Evolutionary conservation across 2,888 invertebrate species (phyloP), one percentile per base, ranked within the genome.

Genomic region (Hyppa rectilinea): DNA sequence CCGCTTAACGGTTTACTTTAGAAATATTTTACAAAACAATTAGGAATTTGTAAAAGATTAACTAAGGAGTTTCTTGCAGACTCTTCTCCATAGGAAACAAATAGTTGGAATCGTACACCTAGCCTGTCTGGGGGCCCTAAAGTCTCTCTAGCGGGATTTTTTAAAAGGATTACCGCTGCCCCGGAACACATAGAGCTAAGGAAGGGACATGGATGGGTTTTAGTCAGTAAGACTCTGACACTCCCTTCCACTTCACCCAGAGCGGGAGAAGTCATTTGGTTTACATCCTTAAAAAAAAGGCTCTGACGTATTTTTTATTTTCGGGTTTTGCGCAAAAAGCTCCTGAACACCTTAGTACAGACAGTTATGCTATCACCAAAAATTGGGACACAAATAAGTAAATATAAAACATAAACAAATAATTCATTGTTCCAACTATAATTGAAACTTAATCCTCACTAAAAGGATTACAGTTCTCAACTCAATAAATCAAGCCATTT

Each of bases 401-500:
- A 34, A 61, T 23, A 34, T 50, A 20, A 38, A 58, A 31, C 31
- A 12, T 10, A 4, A 38, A 61, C 23, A n/a, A 38, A 23, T 34
- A 64, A 2, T 64, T 26, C 9, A 34, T 4, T 36, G 7, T 12
- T n/a, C 12, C 36, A 63, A 26, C 2, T 29, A 20, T 36, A 31
- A 34, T 47, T n/a, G 17, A 49, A 47, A 49, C 43, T 47, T 50
- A 75, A 45, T 45, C 43, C 34, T 29, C 50, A 36, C 78, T 66
- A 9, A 66, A 55, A 53, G 55, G 38, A 66, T 63, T 60, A 69
- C 7, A 64, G 38, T 71, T 81, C 26, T 2, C 10, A 63, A 53
- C 20, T 52, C 58, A 71, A 64, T 80, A 69, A 74, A 50, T 73
- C 69, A 62, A 74, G 64, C 63, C 52, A 73, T 71, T 72, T 71